Base-by-base conservation (phyloP, 2,113 vertebrate genomes). In the Helogale parvula region DNA sequence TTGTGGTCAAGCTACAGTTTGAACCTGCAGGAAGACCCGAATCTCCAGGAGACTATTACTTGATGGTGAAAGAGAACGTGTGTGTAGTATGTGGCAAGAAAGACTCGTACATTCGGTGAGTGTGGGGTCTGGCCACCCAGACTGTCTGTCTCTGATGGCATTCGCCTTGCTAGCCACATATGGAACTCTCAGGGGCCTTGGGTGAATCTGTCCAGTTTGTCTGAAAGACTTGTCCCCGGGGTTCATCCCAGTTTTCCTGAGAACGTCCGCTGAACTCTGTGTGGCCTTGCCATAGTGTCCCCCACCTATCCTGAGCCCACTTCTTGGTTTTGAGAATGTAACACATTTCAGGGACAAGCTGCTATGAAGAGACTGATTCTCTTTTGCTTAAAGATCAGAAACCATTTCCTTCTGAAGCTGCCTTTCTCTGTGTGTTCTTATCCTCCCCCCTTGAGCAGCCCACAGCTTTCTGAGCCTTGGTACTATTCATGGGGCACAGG, bases 11-110 rank as follows among this genome's bases (percentile, higher is more conserved):
- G 97, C 98, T 99, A 95, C 99, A 99, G 94, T 99, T 99, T 96
- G 99, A 99, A 97, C 99, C 99, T 29, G 99, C 99, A 0, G 99
- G 99, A 88, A 99, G 99, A 31, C 99, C 99, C 0, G 99, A 99
- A 92, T 99, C 99, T 16, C 99, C 99, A 72, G 99, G 99, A 88
- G 99, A 99, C 98, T 99, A 99, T 93, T 99, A 99, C 31, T 98
- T 99, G 95, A 99, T 99, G 6, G 99, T 99, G 50, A 99, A 99
- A 98, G 99, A 99, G 98, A 99, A 99, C 88, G 98, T 99, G 1
- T 99, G 99, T 97, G 99, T 99, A 33, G 99, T 99, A 17, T 99
- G 99, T 87, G 99, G 99, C 72, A 99, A 99, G 98, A 99, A 98
- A 2, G 99, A 99, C 81, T 99, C 99, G 79, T 99, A 99, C 96